These are phyloP conservation scores for Anguilla pacifica DNA, from an alignment of 2,797 vertebrate species.

Conservation along the genomic window DNA sequence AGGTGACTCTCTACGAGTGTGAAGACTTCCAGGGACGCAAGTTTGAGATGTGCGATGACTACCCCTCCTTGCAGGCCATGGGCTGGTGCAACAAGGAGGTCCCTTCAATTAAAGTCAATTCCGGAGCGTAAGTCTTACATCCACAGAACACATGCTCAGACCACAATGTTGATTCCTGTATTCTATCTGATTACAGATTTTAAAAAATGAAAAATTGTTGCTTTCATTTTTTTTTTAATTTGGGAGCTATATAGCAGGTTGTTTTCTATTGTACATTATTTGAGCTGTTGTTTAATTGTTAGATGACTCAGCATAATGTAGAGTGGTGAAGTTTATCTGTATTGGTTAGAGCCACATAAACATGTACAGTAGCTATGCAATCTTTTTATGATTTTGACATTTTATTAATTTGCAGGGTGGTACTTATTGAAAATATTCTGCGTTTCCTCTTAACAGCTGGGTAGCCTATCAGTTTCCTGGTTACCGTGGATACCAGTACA, in stretches of 20 bases:
- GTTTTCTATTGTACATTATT: neutral
- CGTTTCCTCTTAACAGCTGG: conserved; percentile 75
- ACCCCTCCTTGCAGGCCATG: conserved; percentile 95
- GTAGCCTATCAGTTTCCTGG: conserved; percentile 97
- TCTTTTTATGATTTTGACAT: neutral
- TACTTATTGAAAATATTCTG: neutral
- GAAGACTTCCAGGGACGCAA: conserved; percentile 95
- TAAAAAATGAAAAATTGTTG: neutral
- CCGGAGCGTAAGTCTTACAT: conserved; percentile 84
- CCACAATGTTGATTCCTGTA: neutral
- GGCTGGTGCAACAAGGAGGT: conserved; percentile 96
- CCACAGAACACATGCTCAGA: too few species aligned
- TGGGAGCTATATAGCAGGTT: neutral
- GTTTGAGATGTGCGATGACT: conserved; percentile 93
- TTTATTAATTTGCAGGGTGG: neutral
- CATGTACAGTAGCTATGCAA: neutral
- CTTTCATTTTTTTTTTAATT: neutral
- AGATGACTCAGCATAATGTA: neutral
- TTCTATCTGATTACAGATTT: neutral
- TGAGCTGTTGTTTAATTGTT: neutral
- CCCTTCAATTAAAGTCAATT: conserved; percentile 91
- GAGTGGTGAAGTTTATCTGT: neutral
- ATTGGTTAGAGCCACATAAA: neutral
- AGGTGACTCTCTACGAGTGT: conserved; percentile 85
- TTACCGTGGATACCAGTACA: conserved; percentile 96